A percentile compares a stretch with the other conserved stretches of the same genome.
phyloP scores from a whole-genome alignment of 2,888 invertebrate species.

The Drosophila tanythrix region DNA sequence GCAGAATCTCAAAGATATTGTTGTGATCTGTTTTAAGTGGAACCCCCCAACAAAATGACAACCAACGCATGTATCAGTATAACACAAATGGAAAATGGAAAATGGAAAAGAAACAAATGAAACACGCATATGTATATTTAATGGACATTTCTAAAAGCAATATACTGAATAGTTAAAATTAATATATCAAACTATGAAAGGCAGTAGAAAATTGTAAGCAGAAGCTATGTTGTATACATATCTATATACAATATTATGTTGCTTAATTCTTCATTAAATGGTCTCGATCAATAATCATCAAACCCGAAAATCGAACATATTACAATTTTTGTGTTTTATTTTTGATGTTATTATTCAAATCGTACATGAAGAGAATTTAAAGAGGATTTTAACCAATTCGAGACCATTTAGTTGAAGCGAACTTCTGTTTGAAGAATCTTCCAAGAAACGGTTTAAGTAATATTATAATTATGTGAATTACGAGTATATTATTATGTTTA shows the following conservation, averaged over 20 bases:
- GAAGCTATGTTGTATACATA: constrained; percentile 2
- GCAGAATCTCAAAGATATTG: constrained; percentile 45
- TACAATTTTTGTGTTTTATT: neutral
- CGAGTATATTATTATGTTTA: constrained; percentile 22
- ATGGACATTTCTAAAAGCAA: constrained; percentile 60
- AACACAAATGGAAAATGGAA: neutral
- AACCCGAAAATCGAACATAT: neutral
- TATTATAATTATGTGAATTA: constrained; percentile 26
- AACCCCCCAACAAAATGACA: neutral
- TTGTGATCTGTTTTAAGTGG: constrained; percentile 24
- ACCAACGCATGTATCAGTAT: constrained; percentile 17
- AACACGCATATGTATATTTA: constrained; percentile 58
- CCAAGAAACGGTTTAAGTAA: constrained; percentile 34
- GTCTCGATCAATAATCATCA: constrained; percentile 6
- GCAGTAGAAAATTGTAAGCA: constrained; percentile 20
- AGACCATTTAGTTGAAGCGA: constrained; percentile 22
- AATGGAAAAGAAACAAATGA: neutral
- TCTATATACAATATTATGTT: constrained; percentile 1
- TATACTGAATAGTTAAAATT: constrained; percentile 53
- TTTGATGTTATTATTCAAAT: too few species aligned
- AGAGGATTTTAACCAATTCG: neutral
- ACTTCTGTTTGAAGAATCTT: constrained; percentile 50
- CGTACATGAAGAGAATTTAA: neutral
- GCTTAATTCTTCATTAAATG: constrained; percentile 8
- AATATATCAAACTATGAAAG: constrained; percentile 17